Percentiles rank a stretch among this genome's conserved stretches.
Evolutionary conservation across 2,888 invertebrate genomes (phyloP).

Genomic region (Stenolophus ochropezus): DNA sequence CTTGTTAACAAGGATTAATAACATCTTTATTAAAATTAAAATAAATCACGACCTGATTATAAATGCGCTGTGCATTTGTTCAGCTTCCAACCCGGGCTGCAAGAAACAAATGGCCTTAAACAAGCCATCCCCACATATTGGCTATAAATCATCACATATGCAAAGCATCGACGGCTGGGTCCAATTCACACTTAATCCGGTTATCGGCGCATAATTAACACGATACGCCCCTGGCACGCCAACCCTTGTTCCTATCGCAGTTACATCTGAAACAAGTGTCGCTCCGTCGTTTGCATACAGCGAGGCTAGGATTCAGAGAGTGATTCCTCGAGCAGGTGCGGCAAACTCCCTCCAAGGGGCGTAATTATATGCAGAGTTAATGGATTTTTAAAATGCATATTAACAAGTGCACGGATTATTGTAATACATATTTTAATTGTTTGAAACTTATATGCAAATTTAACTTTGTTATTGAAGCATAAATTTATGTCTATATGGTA

Average conservation of each 20-base stretch:
- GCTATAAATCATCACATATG: constrained; percentile 47
- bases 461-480: too few relatives aligned
- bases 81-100: neutral
- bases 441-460: neutral
- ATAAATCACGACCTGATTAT: constrained; percentile 37
- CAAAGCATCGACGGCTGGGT: constrained; percentile 58
- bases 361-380: constrained; percentile 13
- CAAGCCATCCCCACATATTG: constrained; percentile 25
- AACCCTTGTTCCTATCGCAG: neutral
- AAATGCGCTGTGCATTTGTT: constrained; percentile 1
- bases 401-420: constrained; percentile 39
- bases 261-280: constrained; percentile 38
- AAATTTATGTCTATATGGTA: too few relatives aligned
- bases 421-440: neutral
- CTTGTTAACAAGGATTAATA: neutral
- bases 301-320: neutral
- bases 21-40: neutral
- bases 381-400: constrained; percentile 49
- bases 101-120: constrained; percentile 51
- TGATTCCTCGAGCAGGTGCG: constrained; percentile 20
- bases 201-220: constrained; percentile 70
- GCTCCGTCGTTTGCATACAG: constrained; percentile 10
- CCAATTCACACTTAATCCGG: constrained; percentile 64
- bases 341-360: neutral
- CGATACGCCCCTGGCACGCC: constrained; percentile 66